Evolutionary conservation across 2,888 invertebrate species (phyloP), one percentile per base, ranked within the genome.

Genomic region (Malachius bipustulatus): DNA sequence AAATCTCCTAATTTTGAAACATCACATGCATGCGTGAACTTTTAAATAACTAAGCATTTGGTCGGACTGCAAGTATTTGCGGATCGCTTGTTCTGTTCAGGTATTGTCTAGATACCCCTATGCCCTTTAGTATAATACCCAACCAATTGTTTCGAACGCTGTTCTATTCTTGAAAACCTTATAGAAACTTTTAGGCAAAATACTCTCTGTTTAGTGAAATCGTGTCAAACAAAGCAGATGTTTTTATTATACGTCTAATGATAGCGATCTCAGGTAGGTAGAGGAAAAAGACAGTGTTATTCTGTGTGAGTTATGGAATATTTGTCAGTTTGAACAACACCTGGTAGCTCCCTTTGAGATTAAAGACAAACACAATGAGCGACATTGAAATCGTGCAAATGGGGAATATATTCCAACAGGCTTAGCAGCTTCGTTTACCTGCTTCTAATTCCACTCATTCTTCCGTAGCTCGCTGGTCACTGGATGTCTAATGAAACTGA

Each of bases 211-310:
- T 50, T 50, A 45, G 47, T 49, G 38, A 44, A 45, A 44, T 45
- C 47, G 49, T 47, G 52, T 50, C 54, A 54, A 54, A 55, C 53
- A 52, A 55, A 46, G 44, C 55, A 53, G 50, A 47, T 55, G 54
- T 52, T 54, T 52, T 52, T 48, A 50, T 50, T 51, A 51, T 48
- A 44, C 43, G 41, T 38, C 40, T 50, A 52, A 54, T 55, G 54
- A 55, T 54, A 53, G 47, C 45, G 49, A 51, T 49, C 44, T 46
- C 53, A 54, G 54, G 54, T 54, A 54, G 51, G 50, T 44, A 49
- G 47, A 48, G 33, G 12, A 35, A 9, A 35, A 19, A 14, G 28
- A 12, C 9, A 26, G 14, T 30, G 13, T 2, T 34, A 27, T 34
- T 27, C 19, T 19, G 26, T 4, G 19, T 28, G 24, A 28, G 34